A percentile compares a stretch with the other conserved stretches of the same genome.
phyloP scores from a whole-genome alignment of 2,888 invertebrate species.

The Phymatocera aterrima region DNA sequence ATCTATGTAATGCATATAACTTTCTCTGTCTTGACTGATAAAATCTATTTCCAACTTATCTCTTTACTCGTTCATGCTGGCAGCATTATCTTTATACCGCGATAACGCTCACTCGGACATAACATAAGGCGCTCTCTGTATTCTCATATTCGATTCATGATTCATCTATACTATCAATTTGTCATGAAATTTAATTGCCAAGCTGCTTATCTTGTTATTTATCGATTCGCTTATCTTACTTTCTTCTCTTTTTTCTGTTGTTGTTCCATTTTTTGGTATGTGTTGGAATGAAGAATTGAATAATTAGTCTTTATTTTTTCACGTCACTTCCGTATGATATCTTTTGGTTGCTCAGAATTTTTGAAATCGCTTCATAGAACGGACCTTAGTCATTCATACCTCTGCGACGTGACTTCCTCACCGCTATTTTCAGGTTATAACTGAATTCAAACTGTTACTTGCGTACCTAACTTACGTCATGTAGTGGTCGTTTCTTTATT shows the following conservation, averaged over 20 bases:
- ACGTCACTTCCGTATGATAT: too few relatives aligned
- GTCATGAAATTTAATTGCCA: slow-evolving; percentile 26
- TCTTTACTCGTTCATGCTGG: background rate
- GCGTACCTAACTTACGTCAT: background rate
- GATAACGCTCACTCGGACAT: background rate
- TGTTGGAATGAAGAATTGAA: too few relatives aligned
- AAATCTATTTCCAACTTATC: background rate
- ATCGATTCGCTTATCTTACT: background rate
- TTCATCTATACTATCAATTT: slow-evolving; percentile 29
- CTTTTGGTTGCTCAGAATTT: background rate
- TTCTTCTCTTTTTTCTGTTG: background rate
- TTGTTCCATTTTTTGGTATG: too few relatives aligned
- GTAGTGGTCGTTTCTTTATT: background rate
- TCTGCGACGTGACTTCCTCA: background rate
- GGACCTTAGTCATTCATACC: too few relatives aligned
- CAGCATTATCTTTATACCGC: background rate
- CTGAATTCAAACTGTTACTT: slow-evolving; percentile 21
- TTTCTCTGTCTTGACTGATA: background rate
- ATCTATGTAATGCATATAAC: background rate
- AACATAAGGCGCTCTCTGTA: background rate
- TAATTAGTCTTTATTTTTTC: too few relatives aligned
- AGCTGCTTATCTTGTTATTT: background rate
- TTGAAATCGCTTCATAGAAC: background rate
- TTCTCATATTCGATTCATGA: background rate
- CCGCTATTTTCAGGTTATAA: background rate